A percentile compares a stretch with the other conserved stretches of the same genome.
phyloP scores from a whole-genome alignment of 2,113 vertebrate species.

The Engraulis encrasicolus region DNA sequence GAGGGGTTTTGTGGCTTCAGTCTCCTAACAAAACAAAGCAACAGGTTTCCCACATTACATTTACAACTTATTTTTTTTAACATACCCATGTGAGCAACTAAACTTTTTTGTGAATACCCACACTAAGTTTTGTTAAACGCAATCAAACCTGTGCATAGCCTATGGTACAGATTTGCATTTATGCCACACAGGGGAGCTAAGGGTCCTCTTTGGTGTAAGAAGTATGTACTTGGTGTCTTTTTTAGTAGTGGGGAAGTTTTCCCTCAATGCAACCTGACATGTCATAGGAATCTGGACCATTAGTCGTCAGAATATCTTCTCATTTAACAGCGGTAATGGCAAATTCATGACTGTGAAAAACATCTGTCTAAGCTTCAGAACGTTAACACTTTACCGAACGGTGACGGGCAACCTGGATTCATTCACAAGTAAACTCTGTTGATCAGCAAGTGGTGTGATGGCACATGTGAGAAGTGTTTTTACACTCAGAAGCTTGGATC shows the following conservation, averaged over 20 bases:
- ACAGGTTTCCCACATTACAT: no score
- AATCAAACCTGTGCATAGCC: background rate
- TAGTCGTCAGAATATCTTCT: background rate
- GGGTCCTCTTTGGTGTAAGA: background rate
- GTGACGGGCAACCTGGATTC: no score
- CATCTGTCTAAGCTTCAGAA: background rate
- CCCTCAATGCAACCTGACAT: background rate
- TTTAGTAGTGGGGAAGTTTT: background rate
- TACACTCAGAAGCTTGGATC: no score
- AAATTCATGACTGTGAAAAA: background rate
- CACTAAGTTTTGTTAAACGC: background rate
- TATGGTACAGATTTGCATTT: background rate
- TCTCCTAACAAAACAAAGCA: no score
- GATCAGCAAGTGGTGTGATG: no score
- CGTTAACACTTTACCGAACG: no score
- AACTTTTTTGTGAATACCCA: no score
- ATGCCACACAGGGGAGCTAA: background rate
- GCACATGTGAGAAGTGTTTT: no score
- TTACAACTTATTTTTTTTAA: no score
- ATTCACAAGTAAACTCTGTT: no score
- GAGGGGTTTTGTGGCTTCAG: no score
- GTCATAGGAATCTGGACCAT: background rate
- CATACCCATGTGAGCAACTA: no score
- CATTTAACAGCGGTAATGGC: background rate
- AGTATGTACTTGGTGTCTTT: background rate